Conservation (phyloP, 2,888 invertebrate species). For the Aspidiotus destructor region DNA sequence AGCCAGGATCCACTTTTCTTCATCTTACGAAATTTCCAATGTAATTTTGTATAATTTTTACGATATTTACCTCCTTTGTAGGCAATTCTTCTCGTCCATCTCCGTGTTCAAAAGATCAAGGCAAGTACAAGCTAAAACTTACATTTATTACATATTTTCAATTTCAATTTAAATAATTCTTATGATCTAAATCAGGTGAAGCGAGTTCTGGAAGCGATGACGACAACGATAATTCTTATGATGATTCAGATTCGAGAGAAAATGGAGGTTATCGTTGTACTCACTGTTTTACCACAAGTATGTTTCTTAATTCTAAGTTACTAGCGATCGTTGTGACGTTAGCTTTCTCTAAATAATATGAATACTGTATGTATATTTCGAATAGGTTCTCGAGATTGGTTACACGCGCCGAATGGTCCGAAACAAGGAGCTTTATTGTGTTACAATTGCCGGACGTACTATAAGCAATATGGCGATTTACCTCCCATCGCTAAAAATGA, state of each 20-base stretch:
- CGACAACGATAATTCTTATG: slow-evolving; percentile 84
- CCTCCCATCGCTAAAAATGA: slow-evolving; percentile 46
- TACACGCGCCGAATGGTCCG: slow-evolving; percentile 51
- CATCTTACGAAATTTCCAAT: background rate
- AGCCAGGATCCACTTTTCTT: background rate
- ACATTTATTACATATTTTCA: background rate
- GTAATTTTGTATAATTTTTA: background rate
- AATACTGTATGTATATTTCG: too few species aligned
- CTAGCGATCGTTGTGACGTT: background rate
- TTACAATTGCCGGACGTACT: slow-evolving; percentile 63
- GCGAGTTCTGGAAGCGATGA: slow-evolving; percentile 53
- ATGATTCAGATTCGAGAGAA: slow-evolving; percentile 87
- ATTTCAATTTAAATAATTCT: background rate
- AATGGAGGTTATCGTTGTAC: slow-evolving; percentile 61
- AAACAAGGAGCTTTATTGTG: slow-evolving; percentile 62
- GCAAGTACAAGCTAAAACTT: slow-evolving; percentile 35
- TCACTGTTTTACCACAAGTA: slow-evolving; percentile 64
- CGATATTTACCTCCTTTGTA: slow-evolving; percentile 27
- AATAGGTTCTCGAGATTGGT: slow-evolving; percentile 59
- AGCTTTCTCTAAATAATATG: too few species aligned
- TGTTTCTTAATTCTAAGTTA: slow-evolving; percentile 39
- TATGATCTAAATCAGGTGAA: slow-evolving; percentile 43
- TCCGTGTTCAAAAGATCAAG: slow-evolving; percentile 41
- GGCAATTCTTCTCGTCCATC: slow-evolving; percentile 40
- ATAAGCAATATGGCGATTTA: slow-evolving; percentile 67